A percentile compares a stretch with the other conserved stretches of the same genome.
Evolutionary conservation across 2,797 vertebrate genomes (phyloP).

Genomic region (Cyprinella venusta): DNA sequence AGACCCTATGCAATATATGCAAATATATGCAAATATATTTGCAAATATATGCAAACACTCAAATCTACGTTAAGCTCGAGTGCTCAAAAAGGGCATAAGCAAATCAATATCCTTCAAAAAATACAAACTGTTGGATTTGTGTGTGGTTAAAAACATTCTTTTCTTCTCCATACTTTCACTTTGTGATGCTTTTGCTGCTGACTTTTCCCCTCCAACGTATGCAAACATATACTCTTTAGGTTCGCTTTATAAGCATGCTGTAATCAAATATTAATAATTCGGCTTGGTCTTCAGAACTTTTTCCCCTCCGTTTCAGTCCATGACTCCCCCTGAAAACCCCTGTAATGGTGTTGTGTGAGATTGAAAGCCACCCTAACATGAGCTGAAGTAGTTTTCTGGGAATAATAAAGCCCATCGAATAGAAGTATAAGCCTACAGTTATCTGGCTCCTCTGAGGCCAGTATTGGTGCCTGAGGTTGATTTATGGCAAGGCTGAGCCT

Average conservation of each 20-base stretch:
- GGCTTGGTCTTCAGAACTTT: not conserved
- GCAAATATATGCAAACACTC: too few relatives aligned
- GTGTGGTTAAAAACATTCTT: not conserved
- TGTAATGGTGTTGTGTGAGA: slow-evolving; percentile 25
- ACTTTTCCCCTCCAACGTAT: not conserved
- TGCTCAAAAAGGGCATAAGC: not conserved
- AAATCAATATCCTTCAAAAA: not conserved
- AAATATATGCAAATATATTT: too few relatives aligned
- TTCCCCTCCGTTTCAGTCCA: not conserved
- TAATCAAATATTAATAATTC: not conserved
- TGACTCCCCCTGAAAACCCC: slow-evolving; percentile 1
- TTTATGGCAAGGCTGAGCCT: slow-evolving; percentile 34
- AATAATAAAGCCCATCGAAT: slow-evolving; percentile 51
- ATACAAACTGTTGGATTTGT: not conserved
- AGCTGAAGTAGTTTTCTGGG: slow-evolving; percentile 42
- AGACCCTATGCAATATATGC: too few relatives aligned
- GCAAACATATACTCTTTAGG: too few relatives aligned
- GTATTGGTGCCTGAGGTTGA: slow-evolving; percentile 47
- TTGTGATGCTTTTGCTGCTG: not conserved
- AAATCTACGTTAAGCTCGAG: not conserved
- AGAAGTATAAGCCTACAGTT: slow-evolving; percentile 45
- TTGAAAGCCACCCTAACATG: slow-evolving; percentile 34
- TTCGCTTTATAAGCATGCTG: not conserved
- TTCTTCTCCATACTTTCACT: not conserved
- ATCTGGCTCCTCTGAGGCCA: slow-evolving; percentile 48